These are phyloP conservation scores for Alectura lathami DNA, from an alignment of 2,113 vertebrate genomes.

Conservation along the genomic window DNA sequence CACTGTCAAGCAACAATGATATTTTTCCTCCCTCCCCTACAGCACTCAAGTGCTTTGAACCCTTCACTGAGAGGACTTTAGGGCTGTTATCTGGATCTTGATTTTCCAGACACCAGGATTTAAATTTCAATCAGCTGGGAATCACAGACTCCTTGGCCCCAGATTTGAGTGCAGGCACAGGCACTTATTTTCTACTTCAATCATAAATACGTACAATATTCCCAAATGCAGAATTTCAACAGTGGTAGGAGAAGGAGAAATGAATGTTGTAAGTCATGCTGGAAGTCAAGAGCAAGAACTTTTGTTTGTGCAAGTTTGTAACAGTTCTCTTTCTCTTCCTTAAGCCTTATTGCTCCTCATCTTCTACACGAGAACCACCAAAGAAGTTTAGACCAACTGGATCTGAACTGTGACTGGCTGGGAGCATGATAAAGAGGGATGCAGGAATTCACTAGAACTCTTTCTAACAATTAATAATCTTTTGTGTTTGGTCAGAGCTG, in stretches of 20 bases:
- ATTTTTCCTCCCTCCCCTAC: not conserved
- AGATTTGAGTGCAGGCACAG: not conserved
- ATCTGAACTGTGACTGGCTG: not conserved
- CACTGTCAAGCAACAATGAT: not conserved
- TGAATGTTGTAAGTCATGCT: not conserved
- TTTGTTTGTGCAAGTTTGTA: not conserved
- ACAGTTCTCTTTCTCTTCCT: not conserved
- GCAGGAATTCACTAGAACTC: constrained; percentile 25
- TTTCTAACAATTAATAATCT: constrained; percentile 26
- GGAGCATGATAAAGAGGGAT: not conserved
- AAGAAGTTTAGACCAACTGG: not conserved
- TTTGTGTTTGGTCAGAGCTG: constrained; percentile 43
- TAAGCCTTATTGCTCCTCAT: not conserved
- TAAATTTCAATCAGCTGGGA: constrained; percentile 27
- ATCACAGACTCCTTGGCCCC: constrained; percentile 16
- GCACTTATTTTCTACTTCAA: not conserved
- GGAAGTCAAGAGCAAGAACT: not conserved
- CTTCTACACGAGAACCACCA: constrained; percentile 4
- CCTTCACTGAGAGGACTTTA: not conserved
- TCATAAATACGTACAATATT: not conserved
- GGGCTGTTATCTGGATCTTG: not conserved
- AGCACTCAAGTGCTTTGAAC: not conserved
- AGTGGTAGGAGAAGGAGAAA: not conserved
- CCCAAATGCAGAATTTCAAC: not conserved
- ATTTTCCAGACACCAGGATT: constrained; percentile 38